Conservation (phyloP, 2,888 invertebrate genomes). For the Drosophila rubida region DNA sequence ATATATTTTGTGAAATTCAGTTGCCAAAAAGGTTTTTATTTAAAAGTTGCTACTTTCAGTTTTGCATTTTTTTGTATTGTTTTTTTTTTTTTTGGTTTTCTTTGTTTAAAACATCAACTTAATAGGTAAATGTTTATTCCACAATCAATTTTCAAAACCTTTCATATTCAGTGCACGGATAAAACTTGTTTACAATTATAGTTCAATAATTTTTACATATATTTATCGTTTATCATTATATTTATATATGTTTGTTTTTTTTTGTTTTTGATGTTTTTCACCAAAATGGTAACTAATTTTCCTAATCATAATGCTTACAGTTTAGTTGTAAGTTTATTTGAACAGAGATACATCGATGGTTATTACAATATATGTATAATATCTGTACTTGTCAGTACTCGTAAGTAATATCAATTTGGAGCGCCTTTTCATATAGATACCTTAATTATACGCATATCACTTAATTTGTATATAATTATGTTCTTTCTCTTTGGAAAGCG, state of each 20-base stretch:
- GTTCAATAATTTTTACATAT: slow-evolving; percentile 36
- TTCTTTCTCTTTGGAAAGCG: slow-evolving; percentile 23
- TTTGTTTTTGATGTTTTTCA: slow-evolving; percentile 54
- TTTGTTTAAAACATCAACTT: slow-evolving; percentile 81
- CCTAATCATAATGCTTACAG: slow-evolving; percentile 53
- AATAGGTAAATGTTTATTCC: slow-evolving; percentile 65
- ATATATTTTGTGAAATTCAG: slow-evolving; percentile 46
- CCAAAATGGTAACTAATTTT: slow-evolving; percentile 54
- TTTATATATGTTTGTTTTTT: slow-evolving; percentile 53
- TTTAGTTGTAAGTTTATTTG: slow-evolving; percentile 49
- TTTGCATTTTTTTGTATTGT: slow-evolving; percentile 23
- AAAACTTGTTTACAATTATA: slow-evolving; percentile 67
- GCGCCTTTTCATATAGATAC: slow-evolving; percentile 45
- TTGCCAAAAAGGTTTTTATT: slow-evolving; percentile 79
- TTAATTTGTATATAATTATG: slow-evolving; percentile 50
- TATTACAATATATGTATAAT: slow-evolving; percentile 42
- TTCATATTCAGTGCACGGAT: slow-evolving; percentile 71
- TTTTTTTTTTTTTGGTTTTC: slow-evolving; percentile 2
- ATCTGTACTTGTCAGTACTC: slow-evolving; percentile 12
- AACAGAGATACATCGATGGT: slow-evolving; percentile 62
- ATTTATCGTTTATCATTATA: slow-evolving; percentile 30
- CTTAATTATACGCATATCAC: slow-evolving; percentile 58
- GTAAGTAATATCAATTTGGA: slow-evolving; percentile 54
- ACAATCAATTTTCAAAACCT: slow-evolving; percentile 69
- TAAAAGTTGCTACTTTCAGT: slow-evolving; percentile 60